Base-by-base conservation (phyloP, 2,888 invertebrate species). In the Andrena trimmerana region DNA sequence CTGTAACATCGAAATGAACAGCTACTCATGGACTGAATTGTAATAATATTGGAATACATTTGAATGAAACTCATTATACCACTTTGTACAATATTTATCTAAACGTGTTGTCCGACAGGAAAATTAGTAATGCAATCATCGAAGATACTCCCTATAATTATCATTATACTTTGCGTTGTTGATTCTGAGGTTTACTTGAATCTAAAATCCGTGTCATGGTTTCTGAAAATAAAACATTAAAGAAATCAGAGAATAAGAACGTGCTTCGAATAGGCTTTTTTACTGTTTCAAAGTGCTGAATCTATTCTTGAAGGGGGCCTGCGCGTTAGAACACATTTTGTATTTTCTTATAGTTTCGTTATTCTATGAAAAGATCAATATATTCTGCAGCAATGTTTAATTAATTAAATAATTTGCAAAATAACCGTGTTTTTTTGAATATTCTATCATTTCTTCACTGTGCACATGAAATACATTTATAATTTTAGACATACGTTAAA, bases 401-500 rank as follows among this genome's bases (percentile, higher is more conserved):
- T n/a, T 42, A 52, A 33, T 62, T 20, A 63, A 68, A 54, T 31
- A 42, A 27, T 72, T 65, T n/a, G n/a, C 4, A n/a, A 36, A 48
- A 59, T 62, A 42, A 33, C 13, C 20, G 48, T n/a, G n/a, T 36
- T 29, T 20, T 33, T 60, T 52, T 20, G 2, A 60, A 69, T 36
- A 62, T 60, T 16, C 42, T 48, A 7, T 29, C n/a, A 27, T 5
- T 29, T 52, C 20, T 33, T 10, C 31, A 31, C 54, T n/a, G 13
- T 36, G 36, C 13, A 8, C 10, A 36, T 20, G 8, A 27, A 29
- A 10, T 54, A 36, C 10, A 7, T 70, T n/a, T 27, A 20, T 8
- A 69, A 69, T n/a, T 36, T n/a, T 42, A 29, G 16, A 36, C 6
- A 33, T n/a, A 33, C 24, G 52, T 52, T 31, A 27, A 72, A n/a